Base-by-base conservation (phyloP, 2,113 vertebrate species). In the Motacilla alba region DNA sequence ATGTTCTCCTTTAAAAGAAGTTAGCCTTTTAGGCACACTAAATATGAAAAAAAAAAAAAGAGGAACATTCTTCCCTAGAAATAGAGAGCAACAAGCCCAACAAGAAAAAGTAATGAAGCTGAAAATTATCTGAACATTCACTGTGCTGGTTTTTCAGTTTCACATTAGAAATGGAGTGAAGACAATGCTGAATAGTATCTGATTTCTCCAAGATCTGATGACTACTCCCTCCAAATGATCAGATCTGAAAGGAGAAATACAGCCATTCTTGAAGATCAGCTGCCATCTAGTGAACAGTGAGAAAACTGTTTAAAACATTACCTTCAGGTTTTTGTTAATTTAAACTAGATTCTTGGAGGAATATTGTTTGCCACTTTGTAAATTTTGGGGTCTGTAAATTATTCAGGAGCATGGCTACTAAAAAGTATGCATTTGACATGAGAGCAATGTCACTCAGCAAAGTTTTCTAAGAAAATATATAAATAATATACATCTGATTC, bases 261-360 rank as follows among this genome's bases (percentile, higher is more conserved):
- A 69, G 39, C 50, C 89, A 97, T 98, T 96, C 43, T 52, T 98
- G 95, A 94, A 82, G 64, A 94, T 74, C 70, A 96, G 60, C 95
- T 98, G 97, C 97, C 98, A 97, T 92, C 98, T 97, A 97, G 97
- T 95, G 98, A 97, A 53, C 6, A 6, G 39, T 62, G 64, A 28
- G 30, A 67, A 83, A 92, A 97, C 6, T 55, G 75, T 66, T 52
- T 39, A 83, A 53, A 89, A 83, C 17, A 37, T 50, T n/a, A 3
- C 19, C 41, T 52, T 41, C 35, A 0, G 3, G 3, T 35, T 58
- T 64, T 68, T 31, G 12, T 47, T 47, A 47, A 44, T 64, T 90
- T 70, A 62, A 95, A 49, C 22, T 21, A 68, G 35, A 67, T 83
- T 94, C 21, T 66, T 60, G 28, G 9, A 28, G 33, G 47, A 59